Base-by-base conservation (phyloP, 2,888 invertebrate genomes). In the Leptinotarsa juncta region DNA sequence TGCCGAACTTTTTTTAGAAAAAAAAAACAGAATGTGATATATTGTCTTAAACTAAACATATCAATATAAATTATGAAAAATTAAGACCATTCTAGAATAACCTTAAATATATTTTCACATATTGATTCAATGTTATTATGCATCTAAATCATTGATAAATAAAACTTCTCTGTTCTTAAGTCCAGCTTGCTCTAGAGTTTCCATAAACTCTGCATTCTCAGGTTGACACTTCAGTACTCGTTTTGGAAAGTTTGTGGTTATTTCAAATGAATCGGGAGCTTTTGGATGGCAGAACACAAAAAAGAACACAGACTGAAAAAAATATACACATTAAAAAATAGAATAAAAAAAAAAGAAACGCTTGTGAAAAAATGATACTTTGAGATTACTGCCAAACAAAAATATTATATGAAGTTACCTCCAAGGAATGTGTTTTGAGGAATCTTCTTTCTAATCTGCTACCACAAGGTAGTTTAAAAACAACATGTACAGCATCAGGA, bases 281-380 rank as follows among this genome's bases (percentile, higher is more conserved):
- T 94, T 93, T 4, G 97, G 96, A 89, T 98, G 97, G 86, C 97
- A 97, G 89, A 98, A 97, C 80, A 98, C 95, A 89, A 95, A 98
- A 88, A 96, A 94, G 89, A 97, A 97, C 78, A 99, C 91, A 86
- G 95, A 95, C 97, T 98, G 89, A 50, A 91, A 90, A 77, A 80
- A 79, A 69, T 42, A 42, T 12, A 42, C 42, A 10, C 2, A 42
- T 32, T 32, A 7, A 32, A 32, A 7, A 32, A 7, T 42, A 3
- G 42, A 42, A 42, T 10, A 42, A 42, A 42, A 10, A 42, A 32
- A 42, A 10, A 42, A 4, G 66, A 53, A 68, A 23, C 20, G 18
- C 20, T 62, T 14, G 32, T 55, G 0, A 65, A 65, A 20, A 55
- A 65, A 23, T 32, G 14, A 42, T 62, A 18, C 32, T 18, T 62